Conservation (phyloP, 1,140 invertebrate genomes). For the Augochlora pura region DNA sequence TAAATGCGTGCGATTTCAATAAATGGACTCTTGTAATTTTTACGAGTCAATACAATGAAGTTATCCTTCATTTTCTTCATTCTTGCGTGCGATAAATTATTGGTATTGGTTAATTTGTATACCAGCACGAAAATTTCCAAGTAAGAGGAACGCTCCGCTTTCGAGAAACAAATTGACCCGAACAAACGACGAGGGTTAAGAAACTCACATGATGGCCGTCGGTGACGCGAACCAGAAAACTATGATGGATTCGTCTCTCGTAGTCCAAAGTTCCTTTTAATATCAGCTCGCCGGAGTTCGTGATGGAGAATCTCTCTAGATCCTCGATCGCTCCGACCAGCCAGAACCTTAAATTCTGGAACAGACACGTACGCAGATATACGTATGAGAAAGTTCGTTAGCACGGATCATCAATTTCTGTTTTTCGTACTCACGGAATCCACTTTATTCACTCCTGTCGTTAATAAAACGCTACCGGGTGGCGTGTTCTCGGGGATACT, state of each 20-base stretch:
- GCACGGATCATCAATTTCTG: neutral
- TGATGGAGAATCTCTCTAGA: slow-evolving; percentile 86
- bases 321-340: slow-evolving; percentile 85
- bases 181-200: neutral
- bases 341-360: slow-evolving; percentile 82
- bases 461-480: slow-evolving; percentile 86
- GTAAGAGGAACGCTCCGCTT: too few relatives aligned
- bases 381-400: too few relatives aligned
- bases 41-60: too few relatives aligned
- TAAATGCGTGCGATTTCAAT: neutral
- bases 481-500: slow-evolving; percentile 89
- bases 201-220: slow-evolving; percentile 87
- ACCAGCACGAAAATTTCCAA: too few relatives aligned
- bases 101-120: too few relatives aligned
- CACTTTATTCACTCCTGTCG: slow-evolving; percentile 78
- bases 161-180: too few relatives aligned
- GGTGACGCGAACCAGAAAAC: slow-evolving; percentile 90
- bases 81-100: too few relatives aligned
- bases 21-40: too few relatives aligned
- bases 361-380: too few relatives aligned
- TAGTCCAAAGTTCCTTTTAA: slow-evolving; percentile 90
- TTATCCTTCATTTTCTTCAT: too few relatives aligned
- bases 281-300: slow-evolving; percentile 89
- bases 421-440: slow-evolving; percentile 75
- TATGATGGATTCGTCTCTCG: slow-evolving; percentile 86